Percentiles rank a stretch among this genome's conserved stretches.
These are phyloP conservation scores for Dasysyrphus albostriatus DNA, from an alignment of 2,888 invertebrate genomes.

Conservation along the genomic window DNA sequence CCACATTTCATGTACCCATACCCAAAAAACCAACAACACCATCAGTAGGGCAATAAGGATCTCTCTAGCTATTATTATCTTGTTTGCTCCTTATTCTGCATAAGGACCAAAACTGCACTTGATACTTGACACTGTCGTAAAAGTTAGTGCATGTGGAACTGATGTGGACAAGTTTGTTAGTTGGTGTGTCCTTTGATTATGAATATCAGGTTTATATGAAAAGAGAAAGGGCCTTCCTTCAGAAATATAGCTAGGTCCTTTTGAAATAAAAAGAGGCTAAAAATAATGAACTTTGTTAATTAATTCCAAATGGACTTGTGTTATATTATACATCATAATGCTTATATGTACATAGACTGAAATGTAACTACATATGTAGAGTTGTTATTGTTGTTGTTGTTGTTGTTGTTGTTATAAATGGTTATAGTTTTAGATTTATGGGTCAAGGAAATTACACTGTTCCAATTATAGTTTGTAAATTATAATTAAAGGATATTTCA, in stretches of 20 bases:
- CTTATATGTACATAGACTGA: too few relatives aligned
- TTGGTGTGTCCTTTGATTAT: slow-evolving; percentile 41
- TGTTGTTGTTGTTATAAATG: not conserved
- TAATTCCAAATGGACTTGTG: not conserved
- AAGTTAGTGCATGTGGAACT: slow-evolving; percentile 9
- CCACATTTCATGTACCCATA: slow-evolving; percentile 15
- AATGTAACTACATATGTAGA: not conserved
- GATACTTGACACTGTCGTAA: slow-evolving; percentile 58
- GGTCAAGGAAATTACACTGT: not conserved
- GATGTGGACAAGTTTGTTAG: not conserved
- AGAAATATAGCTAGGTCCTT: not conserved
- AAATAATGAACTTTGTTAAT: slow-evolving; percentile 9
- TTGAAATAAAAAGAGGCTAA: not conserved
- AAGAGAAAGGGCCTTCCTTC: not conserved
- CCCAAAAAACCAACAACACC: not conserved
- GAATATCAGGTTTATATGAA: not conserved
- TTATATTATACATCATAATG: too few relatives aligned
- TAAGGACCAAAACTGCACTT: slow-evolving; percentile 43
- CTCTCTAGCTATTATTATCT: slow-evolving; percentile 45
- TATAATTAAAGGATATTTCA: slow-evolving; percentile 2
- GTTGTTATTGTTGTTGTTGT: not conserved
- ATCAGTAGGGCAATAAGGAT: slow-evolving; percentile 22
- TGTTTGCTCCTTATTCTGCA: slow-evolving; percentile 24
- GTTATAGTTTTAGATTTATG: not conserved
- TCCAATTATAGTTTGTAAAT: not conserved